phyloP scores from a whole-genome alignment of 2,797 vertebrate species.

The Sebastes hopkinsi region DNA sequence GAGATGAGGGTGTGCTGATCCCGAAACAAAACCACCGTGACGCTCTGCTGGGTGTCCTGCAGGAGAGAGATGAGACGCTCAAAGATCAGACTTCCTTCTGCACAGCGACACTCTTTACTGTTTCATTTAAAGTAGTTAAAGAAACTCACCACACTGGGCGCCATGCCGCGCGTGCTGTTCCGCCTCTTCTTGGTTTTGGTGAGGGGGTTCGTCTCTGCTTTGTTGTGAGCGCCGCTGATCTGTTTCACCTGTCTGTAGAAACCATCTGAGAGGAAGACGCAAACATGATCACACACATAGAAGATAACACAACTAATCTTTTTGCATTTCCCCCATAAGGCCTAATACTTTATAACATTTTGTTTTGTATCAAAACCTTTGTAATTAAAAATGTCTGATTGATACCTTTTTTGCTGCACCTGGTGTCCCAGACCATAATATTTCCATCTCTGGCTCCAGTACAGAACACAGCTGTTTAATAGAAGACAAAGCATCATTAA shows the following conservation, averaged over 20 bases:
- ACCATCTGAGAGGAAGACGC: constrained; percentile 83
- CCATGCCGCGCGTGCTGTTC: constrained; percentile 84
- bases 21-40: constrained; percentile 94
- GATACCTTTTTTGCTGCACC: constrained; percentile 97
- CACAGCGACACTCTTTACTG: background rate
- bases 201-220: constrained; percentile 83
- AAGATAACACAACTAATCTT: background rate
- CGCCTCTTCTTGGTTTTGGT: constrained; percentile 89
- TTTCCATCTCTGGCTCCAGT: constrained; percentile 98
- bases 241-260: constrained; percentile 96
- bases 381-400: background rate
- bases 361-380: background rate
- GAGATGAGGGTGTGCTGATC: constrained; percentile 94
- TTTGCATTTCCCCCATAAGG: background rate
- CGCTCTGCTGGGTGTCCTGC: constrained; percentile 93
- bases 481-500: background rate
- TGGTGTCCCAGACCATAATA: constrained; percentile 97
- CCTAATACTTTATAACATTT: background rate
- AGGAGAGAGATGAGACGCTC: background rate
- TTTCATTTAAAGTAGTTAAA: background rate
- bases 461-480: constrained; percentile 90
- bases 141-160: constrained; percentile 90
- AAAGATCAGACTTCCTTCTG: background rate
- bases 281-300: background rate
- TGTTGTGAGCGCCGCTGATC: constrained; percentile 94